Conservation (phyloP, 1,140 invertebrate genomes). For the Steinernema khuongi region DNA sequence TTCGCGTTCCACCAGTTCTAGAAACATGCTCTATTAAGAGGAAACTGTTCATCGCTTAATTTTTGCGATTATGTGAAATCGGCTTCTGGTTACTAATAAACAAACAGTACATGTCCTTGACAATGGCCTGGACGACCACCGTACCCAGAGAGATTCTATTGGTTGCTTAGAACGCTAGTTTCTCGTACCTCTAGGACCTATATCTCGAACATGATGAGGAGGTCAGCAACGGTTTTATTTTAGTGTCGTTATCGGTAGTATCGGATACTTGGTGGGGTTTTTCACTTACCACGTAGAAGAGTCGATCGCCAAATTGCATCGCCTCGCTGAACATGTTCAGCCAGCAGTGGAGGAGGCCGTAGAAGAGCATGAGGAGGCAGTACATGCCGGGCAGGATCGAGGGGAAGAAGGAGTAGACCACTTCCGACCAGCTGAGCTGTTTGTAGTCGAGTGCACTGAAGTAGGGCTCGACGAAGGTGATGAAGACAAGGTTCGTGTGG, state of each 20-base stretch:
- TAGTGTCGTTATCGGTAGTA: too few species aligned
- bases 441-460: constrained; percentile 38
- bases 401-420: constrained; percentile 46
- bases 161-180: too few species aligned
- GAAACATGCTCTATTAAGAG: constrained; percentile 40
- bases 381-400: constrained; percentile 53
- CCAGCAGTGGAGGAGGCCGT: constrained; percentile 54
- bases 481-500: constrained; percentile 51
- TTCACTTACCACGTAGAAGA: constrained; percentile 48
- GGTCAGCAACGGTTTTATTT: too few species aligned
- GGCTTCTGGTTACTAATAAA: too few species aligned
- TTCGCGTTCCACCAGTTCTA: constrained; percentile 91
- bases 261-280: too few species aligned
- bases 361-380: constrained; percentile 54
- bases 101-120: too few species aligned
- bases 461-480: constrained; percentile 43
- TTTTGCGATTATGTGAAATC: background rate
- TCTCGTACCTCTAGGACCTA: too few species aligned
- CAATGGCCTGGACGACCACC: too few species aligned
- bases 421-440: constrained; percentile 25
- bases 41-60: background rate
- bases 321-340: constrained; percentile 53
- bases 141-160: too few species aligned
- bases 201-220: too few species aligned
- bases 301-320: constrained; percentile 51